Base-by-base conservation (phyloP, 2,888 invertebrate genomes). In the Anthrax anthrax region DNA sequence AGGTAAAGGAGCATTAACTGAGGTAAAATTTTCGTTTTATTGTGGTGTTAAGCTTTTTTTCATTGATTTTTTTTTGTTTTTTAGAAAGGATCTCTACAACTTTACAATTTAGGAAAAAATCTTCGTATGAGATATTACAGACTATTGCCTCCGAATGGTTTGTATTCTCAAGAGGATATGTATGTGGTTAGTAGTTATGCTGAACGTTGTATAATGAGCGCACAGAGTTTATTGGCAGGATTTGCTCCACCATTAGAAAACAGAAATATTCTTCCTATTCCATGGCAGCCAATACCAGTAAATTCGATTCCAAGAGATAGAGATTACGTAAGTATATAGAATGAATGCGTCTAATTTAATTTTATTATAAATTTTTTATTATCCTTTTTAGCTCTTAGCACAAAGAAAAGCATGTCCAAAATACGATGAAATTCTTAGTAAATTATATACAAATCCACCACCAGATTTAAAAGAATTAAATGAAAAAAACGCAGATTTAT, bases 261-360 rank as follows among this genome's bases (percentile, higher is more conserved):
- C 46, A 58, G 56, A 39, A 64, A 65, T 51, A 51, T 58, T 13
- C 51, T 67, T 29, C 68, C 68, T n/a, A 62, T 78, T 46, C 61
- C 67, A 1, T 95, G 94, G 94, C 84, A 86, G 58, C 94, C 94
- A 0, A 79, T 92, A 49, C 87, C 94, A 9, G 79, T 94, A 2
- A 84, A 86, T 64, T 79, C 85, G 0, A 67, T 80, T 27, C 85
- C 90, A 0, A 71, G 72, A 45, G 59, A 72, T 40, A 59, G 76
- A 50, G 90, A 91, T 64, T 78, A 78, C 70, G 88, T 87, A 72
- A 67, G 70, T 60, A 10, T 37, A 36, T 10, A 18, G 13, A 10
- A 14, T 13, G 4, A 27, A 27, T 18, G 37, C n/a, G 16, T 39
- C 36, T 16, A 18, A 14, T 48, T 14, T n/a, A 17, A 17, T 38